phyloP scores from a whole-genome alignment of 1,140 invertebrate genomes.

The Atta texana region DNA sequence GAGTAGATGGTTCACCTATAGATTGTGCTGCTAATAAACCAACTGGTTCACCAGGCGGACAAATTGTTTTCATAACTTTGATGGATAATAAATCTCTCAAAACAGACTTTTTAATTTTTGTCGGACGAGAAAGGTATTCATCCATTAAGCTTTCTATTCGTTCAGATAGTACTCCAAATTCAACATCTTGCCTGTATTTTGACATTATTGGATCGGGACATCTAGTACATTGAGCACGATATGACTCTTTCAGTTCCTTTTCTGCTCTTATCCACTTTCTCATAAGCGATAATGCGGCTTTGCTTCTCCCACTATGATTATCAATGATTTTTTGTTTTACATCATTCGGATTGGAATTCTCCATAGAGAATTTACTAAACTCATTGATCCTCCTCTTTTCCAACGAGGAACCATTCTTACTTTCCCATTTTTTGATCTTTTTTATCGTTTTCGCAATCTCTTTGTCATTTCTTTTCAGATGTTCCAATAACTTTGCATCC shows the following conservation, averaged over 20 bases:
- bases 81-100: conserved; percentile 91
- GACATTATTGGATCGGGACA: conserved; percentile 92
- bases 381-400: conserved; percentile 81
- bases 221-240: conserved; percentile 79
- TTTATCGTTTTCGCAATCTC: conserved; percentile 86
- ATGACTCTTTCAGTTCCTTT: conserved; percentile 87
- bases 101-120: conserved; percentile 84
- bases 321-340: conserved; percentile 74
- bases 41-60: conserved; percentile 97
- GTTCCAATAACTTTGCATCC: conserved; percentile 87
- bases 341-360: conserved; percentile 78
- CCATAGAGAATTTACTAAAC: conserved; percentile 79
- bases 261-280: conserved; percentile 89
- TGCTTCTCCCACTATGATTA: conserved; percentile 78
- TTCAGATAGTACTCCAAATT: conserved; percentile 95
- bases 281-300: conserved; percentile 86
- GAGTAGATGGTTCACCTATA: conserved; percentile 99
- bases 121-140: conserved; percentile 87
- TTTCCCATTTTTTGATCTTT: conserved; percentile 88
- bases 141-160: conserved; percentile 90
- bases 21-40: conserved; percentile 98
- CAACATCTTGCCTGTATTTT: conserved; percentile 89
- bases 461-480: conserved; percentile 86
- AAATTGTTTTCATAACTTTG: conserved; percentile 92
- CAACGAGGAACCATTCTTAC: conserved; percentile 86